phyloP scores from a whole-genome alignment of 2,797 vertebrate genomes.

The Lutjanus campechanus region DNA sequence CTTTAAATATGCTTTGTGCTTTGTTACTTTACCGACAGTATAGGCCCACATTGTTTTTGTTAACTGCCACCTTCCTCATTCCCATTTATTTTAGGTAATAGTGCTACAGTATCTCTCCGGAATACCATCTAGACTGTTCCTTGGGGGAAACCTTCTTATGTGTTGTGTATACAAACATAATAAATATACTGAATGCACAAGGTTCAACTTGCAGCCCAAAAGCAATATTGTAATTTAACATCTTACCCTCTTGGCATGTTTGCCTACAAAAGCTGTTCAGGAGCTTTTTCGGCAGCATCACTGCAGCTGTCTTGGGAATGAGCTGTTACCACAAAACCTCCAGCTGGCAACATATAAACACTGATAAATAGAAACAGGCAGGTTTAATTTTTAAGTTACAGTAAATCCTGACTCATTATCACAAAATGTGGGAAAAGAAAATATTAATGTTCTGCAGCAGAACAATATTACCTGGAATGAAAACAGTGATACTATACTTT shows the following conservation, averaged over 20 bases:
- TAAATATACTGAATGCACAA: constrained; percentile 23
- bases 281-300: constrained; percentile 47
- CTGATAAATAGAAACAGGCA: constrained; percentile 40
- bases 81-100: constrained; percentile 30
- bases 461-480: background rate
- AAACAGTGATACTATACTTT: too few species aligned
- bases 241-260: constrained; percentile 62
- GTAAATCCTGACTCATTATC: background rate
- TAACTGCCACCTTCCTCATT: constrained; percentile 22
- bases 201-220: constrained; percentile 40
- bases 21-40: background rate
- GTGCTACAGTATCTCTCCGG: constrained; percentile 41
- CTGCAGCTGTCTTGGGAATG: constrained; percentile 65
- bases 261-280: constrained; percentile 56
- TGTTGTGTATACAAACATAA: constrained; percentile 51
- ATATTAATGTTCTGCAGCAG: background rate
- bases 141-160: constrained; percentile 29
- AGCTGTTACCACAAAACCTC: constrained; percentile 47
- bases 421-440: background rate
- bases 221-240: constrained; percentile 58
- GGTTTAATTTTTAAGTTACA: constrained; percentile 39
- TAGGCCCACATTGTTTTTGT: constrained; percentile 19
- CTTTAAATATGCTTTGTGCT: too few species aligned
- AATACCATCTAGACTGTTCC: constrained; percentile 45
- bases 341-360: constrained; percentile 53